These are phyloP conservation scores for Coturnix japonica DNA, from an alignment of 2,113 vertebrate species.

Conservation along the genomic window DNA sequence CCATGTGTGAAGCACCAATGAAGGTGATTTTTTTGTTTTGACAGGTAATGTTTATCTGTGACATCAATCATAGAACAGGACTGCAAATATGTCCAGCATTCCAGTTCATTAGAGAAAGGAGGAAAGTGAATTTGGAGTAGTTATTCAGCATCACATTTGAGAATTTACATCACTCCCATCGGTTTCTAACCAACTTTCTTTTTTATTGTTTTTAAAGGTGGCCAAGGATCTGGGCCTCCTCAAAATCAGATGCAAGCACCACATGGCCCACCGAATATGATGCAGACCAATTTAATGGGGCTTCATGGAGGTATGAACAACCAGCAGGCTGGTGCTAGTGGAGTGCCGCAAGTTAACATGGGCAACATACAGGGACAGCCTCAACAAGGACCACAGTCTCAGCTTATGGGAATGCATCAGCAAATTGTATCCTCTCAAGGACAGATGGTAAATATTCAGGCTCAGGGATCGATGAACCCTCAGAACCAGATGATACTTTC, in stretches of 20 bases:
- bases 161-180: background rate
- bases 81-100: background rate
- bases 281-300: conserved; percentile 90
- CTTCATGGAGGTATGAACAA: conserved; percentile 89
- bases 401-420: conserved; percentile 95
- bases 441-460: conserved; percentile 88
- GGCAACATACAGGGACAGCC: conserved; percentile 87
- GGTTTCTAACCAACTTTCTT: conserved; percentile 24
- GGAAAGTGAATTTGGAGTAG: background rate
- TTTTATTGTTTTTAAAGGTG: conserved; percentile 59
- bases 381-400: conserved; percentile 90
- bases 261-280: conserved; percentile 84
- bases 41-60: background rate
- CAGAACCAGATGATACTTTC: conserved; percentile 94
- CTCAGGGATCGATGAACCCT: conserved; percentile 82
- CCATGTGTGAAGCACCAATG: background rate
- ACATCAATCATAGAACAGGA: background rate
- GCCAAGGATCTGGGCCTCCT: conserved; percentile 85
- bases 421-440: conserved; percentile 92
- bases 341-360: conserved; percentile 83
- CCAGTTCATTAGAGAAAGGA: background rate
- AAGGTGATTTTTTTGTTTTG: background rate
- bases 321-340: conserved; percentile 82
- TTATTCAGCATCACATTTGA: background rate
- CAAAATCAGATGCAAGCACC: conserved; percentile 90